These are phyloP conservation scores for Coleophora deauratella DNA, from an alignment of 2,888 invertebrate species.

Conservation along the genomic window DNA sequence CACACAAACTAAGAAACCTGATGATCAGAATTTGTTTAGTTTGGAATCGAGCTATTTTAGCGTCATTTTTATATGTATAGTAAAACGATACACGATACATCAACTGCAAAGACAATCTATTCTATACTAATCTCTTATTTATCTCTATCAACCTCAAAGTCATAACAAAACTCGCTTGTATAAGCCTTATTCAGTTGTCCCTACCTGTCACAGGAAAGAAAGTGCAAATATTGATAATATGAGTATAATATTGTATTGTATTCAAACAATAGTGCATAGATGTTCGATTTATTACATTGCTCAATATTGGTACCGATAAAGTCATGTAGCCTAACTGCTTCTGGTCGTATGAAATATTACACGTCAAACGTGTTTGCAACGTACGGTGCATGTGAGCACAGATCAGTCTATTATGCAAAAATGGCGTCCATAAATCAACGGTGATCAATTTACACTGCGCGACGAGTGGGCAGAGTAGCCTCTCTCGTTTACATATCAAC, in stretches of 20 bases:
- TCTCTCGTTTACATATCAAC: conserved; percentile 36
- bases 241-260: conserved; percentile 11
- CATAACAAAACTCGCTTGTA: no score
- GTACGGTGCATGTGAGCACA: neutral
- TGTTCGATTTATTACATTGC: conserved; percentile 30
- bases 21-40: no score
- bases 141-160: neutral
- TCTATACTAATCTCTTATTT: no score
- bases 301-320: conserved; percentile 24
- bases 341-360: conserved; percentile 21
- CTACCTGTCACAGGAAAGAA: neutral
- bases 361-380: conserved; percentile 18
- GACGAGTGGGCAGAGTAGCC: conserved; percentile 39
- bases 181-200: no score
- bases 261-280: conserved; percentile 33
- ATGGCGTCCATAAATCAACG: conserved; percentile 36
- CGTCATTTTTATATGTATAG: no score
- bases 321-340: conserved; percentile 20
- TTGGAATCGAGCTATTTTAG: no score
- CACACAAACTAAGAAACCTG: no score
- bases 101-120: no score
- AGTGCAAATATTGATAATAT: conserved; percentile 2
- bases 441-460: conserved; percentile 39
- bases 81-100: no score
- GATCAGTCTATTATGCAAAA: conserved; percentile 38